phyloP scores from a whole-genome alignment of 2,888 invertebrate genomes.

The Strigamia transsilvanica region DNA sequence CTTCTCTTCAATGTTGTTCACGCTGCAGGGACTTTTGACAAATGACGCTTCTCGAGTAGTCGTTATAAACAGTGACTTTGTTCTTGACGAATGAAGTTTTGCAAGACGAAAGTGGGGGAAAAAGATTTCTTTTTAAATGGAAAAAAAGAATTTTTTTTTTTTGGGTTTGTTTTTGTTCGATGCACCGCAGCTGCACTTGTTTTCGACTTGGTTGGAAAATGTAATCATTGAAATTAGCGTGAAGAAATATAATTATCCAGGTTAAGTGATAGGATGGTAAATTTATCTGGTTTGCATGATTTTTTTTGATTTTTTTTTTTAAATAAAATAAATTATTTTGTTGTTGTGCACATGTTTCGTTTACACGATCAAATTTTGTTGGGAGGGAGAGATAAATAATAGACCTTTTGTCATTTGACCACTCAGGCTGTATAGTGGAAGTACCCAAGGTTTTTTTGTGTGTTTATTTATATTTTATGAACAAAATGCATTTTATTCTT shows the following conservation, averaged over 20 bases:
- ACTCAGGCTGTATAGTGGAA: neutral
- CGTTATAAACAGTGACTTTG: constrained; percentile 44
- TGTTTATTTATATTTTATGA: neutral
- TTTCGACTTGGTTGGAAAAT: neutral
- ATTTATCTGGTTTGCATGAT: neutral
- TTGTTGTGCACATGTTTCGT: neutral
- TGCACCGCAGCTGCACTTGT: neutral
- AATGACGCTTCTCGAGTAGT: constrained; percentile 39
- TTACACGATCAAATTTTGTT: neutral
- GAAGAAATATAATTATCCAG: neutral
- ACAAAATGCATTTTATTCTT: constrained; percentile 1
- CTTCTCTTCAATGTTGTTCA: constrained; percentile 15
- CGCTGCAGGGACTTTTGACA: constrained; percentile 42
- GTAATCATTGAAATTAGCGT: neutral
- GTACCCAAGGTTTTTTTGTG: neutral
- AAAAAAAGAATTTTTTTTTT: neutral
- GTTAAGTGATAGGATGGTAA: neutral
- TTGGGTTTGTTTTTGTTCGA: neutral
- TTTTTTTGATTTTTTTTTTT: neutral
- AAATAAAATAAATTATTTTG: constrained; percentile 3
- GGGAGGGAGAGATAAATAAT: neutral
- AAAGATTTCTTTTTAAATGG: neutral
- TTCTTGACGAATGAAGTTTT: constrained; percentile 42
- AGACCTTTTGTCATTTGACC: neutral
- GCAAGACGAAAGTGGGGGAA: neutral